A percentile compares a stretch with the other conserved stretches of the same genome.
These are phyloP conservation scores for Tyrophagus putrescentiae DNA, from an alignment of 1,140 invertebrate species.

Conservation along the genomic window DNA sequence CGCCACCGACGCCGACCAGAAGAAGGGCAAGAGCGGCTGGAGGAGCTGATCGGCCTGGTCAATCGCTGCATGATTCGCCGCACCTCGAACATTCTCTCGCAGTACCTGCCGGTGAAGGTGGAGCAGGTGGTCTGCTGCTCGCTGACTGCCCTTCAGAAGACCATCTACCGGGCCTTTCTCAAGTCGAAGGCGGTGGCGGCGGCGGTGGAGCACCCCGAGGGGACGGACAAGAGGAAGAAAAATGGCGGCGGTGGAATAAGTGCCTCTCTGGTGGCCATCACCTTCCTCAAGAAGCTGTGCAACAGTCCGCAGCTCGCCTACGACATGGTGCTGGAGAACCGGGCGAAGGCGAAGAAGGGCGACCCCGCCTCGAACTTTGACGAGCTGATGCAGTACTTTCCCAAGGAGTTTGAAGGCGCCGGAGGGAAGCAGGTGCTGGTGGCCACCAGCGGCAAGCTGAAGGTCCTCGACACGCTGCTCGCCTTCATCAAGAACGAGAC, in stretches of 20 bases:
- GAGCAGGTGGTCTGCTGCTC: constrained; percentile 91
- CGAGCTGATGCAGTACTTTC: constrained; percentile 22
- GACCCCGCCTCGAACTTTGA: constrained; percentile 1
- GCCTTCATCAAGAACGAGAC: constrained; percentile 73
- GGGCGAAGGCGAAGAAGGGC: not conserved
- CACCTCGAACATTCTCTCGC: constrained; percentile 82
- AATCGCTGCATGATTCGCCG: constrained; percentile 87
- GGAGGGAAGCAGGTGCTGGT: constrained; percentile 24
- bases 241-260: constrained; percentile 38
- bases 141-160: constrained; percentile 64
- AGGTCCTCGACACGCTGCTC: constrained; percentile 81
- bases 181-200: constrained; percentile 48
- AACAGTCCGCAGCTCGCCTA: constrained; percentile 92
- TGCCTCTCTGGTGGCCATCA: constrained; percentile 76
- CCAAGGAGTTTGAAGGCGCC: constrained; percentile 13
- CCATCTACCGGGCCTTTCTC: constrained; percentile 73
- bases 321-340: constrained; percentile 50
- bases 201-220: constrained; percentile 47
- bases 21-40: constrained; percentile 68
- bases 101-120: constrained; percentile 93
- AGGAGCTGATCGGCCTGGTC: constrained; percentile 71
- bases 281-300: constrained; percentile 88
- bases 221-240: constrained; percentile 29
- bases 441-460: constrained; percentile 67
- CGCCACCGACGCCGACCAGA: constrained; percentile 61